A percentile compares a stretch with the other conserved stretches of the same genome.
Conservation (phyloP, 2,797 vertebrate species). For the Acanthurus lineatus region DNA sequence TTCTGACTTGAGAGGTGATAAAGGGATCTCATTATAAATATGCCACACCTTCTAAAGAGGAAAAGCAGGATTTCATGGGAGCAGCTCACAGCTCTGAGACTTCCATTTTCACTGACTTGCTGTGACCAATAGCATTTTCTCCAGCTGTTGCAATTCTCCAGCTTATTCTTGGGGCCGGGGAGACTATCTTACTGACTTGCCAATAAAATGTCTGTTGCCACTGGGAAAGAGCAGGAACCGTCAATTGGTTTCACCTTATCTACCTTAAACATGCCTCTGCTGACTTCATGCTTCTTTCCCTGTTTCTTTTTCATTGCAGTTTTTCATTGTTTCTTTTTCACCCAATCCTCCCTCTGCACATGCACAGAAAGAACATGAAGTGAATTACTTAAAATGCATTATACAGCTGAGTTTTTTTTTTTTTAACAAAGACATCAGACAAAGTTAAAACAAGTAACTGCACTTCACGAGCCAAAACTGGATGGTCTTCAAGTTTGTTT, state of each 20-base stretch:
- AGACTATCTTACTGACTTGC: constrained; percentile 79
- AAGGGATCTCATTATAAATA: constrained; percentile 71
- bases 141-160: constrained; percentile 81
- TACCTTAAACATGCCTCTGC: constrained; percentile 84
- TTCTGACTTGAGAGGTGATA: constrained; percentile 52
- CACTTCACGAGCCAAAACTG: constrained; percentile 10
- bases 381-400: constrained; percentile 55
- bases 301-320: constrained; percentile 62
- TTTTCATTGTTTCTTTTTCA: constrained; percentile 63
- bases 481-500: constrained; percentile 16
- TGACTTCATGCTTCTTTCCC: constrained; percentile 70
- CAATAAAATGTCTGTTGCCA: constrained; percentile 82
- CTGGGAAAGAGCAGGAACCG: constrained; percentile 73
- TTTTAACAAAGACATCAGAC: constrained; percentile 30
- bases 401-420: constrained; percentile 15
- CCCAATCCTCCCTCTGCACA: constrained; percentile 36
- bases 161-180: constrained; percentile 74
- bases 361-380: constrained; percentile 41
- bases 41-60: constrained; percentile 66
- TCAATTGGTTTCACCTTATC: constrained; percentile 85
- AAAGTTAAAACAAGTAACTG: constrained; percentile 35
- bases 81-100: constrained; percentile 67
- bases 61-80: constrained; percentile 74
- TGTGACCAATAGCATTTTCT: constrained; percentile 84
- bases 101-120: constrained; percentile 78